A percentile compares a stretch with the other conserved stretches of the same genome.
Evolutionary conservation across 2,888 invertebrate genomes (phyloP).

Genomic region (Sinotaia quadrata): DNA sequence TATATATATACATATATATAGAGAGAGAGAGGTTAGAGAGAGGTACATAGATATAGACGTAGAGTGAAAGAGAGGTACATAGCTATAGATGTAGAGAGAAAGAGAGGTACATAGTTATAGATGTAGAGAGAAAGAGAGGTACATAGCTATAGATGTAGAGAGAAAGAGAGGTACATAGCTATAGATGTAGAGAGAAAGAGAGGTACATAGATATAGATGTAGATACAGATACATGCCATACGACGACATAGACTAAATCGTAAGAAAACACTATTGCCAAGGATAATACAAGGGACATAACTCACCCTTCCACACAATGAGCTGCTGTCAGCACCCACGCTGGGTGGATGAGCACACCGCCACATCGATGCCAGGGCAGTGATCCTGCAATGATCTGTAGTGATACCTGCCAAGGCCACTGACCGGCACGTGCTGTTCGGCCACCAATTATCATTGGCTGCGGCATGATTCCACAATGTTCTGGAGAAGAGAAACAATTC

Average conservation of each 20-base stretch:
- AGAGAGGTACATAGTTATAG: not conserved
- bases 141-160: not conserved
- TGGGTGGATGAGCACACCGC: slow-evolving; percentile 44
- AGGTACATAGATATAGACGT: too few species aligned
- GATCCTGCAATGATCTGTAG: slow-evolving; percentile 42
- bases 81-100: too few species aligned
- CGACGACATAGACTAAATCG: not conserved
- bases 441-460: slow-evolving; percentile 44
- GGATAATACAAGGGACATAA: too few species aligned
- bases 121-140: not conserved
- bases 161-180: not conserved
- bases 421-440: slow-evolving; percentile 30
- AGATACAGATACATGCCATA: not conserved
- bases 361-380: slow-evolving; percentile 45
- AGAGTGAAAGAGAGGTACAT: too few species aligned
- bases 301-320: slow-evolving; percentile 49
- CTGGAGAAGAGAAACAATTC: slow-evolving; percentile 30
- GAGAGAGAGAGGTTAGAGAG: too few species aligned
- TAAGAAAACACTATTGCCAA: too few species aligned
- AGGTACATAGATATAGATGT: not conserved
- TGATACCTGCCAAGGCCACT: slow-evolving; percentile 51
- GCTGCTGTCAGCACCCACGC: slow-evolving; percentile 49
- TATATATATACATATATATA: not conserved
- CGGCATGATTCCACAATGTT: slow-evolving; percentile 40
- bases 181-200: not conserved